A percentile compares a stretch with the other conserved stretches of the same genome.
phyloP scores from a whole-genome alignment of 2,888 invertebrate genomes.

The Mantis religiosa region DNA sequence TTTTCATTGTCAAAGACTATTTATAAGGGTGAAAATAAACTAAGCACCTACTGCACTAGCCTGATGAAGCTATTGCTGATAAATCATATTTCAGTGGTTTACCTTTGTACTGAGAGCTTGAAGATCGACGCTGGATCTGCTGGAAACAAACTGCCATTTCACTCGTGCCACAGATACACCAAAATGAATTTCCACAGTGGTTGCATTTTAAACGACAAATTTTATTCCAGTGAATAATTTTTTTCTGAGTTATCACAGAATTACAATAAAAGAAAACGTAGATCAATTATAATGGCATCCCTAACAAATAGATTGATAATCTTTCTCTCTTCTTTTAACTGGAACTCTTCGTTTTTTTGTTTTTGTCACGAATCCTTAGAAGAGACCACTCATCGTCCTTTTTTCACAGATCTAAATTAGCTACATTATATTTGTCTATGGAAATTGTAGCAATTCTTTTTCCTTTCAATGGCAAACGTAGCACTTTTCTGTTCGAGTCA shows the following conservation, averaged over 20 bases:
- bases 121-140: background rate
- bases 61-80: background rate
- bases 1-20: background rate
- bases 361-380: background rate
- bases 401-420: background rate
- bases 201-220: conserved; percentile 2
- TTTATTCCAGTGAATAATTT: conserved; percentile 9
- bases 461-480: background rate
- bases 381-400: background rate
- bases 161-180: background rate
- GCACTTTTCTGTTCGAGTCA: background rate
- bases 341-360: background rate
- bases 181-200: background rate
- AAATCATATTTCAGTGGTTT: background rate
- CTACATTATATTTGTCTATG: background rate
- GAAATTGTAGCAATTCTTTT: background rate
- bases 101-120: background rate
- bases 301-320: background rate
- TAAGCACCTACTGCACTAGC: background rate
- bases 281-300: conserved; percentile 7
- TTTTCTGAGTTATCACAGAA: conserved; percentile 18
- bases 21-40: background rate
- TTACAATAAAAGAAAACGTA: conserved; percentile 16
- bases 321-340: background rate
- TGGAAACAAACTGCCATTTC: background rate